A percentile compares a stretch with the other conserved stretches of the same genome.
Evolutionary conservation across 2,888 invertebrate species (phyloP).

Genomic region (Drosophila kuntzei): DNA sequence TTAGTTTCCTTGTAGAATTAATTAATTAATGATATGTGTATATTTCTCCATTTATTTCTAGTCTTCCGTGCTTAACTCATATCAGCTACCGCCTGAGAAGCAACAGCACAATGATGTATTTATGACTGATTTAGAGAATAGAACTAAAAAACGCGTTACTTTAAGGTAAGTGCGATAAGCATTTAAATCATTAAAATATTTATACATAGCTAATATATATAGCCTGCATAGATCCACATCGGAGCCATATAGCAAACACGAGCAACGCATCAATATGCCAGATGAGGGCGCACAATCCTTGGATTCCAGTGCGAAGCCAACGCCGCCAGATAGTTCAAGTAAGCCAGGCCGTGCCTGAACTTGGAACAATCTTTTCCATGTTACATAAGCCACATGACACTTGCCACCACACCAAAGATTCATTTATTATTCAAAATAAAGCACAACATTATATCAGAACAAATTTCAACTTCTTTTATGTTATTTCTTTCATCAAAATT

Average conservation of each 20-base stretch:
- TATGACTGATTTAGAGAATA: constrained; percentile 90
- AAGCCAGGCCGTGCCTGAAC: constrained; percentile 67
- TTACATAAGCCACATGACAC: constrained; percentile 2
- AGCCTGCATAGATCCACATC: constrained; percentile 85
- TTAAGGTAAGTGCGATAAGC: constrained; percentile 88
- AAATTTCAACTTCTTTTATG: constrained; percentile 3
- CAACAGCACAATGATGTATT: constrained; percentile 82
- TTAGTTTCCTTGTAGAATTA: not conserved
- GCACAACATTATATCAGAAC: constrained; percentile 24
- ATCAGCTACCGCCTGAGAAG: constrained; percentile 81
- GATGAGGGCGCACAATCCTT: constrained; percentile 84
- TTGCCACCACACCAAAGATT: constrained; percentile 35
- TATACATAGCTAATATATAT: not conserved
- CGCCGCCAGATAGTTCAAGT: constrained; percentile 89
- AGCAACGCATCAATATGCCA: constrained; percentile 87
- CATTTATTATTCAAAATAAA: constrained; percentile 47
- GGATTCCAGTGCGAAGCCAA: constrained; percentile 86
- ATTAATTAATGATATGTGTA: not conserved
- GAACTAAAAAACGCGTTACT: constrained; percentile 94
- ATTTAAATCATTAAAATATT: not conserved
- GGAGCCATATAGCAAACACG: constrained; percentile 84
- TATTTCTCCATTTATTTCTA: constrained; percentile 16
- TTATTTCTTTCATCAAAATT: not conserved
- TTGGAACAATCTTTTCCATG: constrained; percentile 12
- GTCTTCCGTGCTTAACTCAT: constrained; percentile 84